Conservation (phyloP, 2,888 invertebrate species). For the Encarsia formosa region DNA sequence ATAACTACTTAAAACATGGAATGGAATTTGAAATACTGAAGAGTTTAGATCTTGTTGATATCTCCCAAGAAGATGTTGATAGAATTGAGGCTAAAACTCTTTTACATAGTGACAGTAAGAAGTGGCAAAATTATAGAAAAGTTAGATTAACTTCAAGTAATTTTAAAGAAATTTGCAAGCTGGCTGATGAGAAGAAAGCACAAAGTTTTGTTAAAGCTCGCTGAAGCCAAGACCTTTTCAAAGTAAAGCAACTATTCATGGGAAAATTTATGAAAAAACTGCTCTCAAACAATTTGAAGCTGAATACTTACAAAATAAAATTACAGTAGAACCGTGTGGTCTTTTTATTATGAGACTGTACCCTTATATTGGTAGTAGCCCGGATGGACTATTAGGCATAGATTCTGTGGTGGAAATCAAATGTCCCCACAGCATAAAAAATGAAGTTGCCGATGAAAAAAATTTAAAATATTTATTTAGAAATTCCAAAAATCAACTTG, state of each 20-base stretch:
- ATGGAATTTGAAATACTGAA: not conserved
- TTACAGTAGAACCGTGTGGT: constrained; percentile 10
- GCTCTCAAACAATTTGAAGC: not conserved
- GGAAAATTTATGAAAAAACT: constrained; percentile 4
- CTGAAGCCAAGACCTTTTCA: not conserved
- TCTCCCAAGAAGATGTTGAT: not conserved
- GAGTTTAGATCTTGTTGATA: not conserved
- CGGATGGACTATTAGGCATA: constrained; percentile 23
- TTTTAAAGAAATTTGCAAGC: constrained; percentile 3
- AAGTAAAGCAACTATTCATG: constrained; percentile 2
- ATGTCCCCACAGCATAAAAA: constrained; percentile 10
- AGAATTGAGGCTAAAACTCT: constrained; percentile 1
- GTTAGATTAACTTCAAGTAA: constrained; percentile 6
- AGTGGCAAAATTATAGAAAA: not conserved
- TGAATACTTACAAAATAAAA: not conserved
- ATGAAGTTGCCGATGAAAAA: constrained; percentile 6
- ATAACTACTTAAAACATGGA: not conserved
- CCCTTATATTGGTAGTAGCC: constrained; percentile 21
- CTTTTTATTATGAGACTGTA: constrained; percentile 18
- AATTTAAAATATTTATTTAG: constrained; percentile 4
- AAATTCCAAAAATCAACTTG: not conserved
- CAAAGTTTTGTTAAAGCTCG: not conserved
- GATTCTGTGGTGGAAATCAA: constrained; percentile 22
- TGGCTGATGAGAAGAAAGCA: not conserved
- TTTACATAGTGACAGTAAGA: not conserved